phyloP scores from a whole-genome alignment of 2,113 vertebrate species.

The Zosterops pallidus region DNA sequence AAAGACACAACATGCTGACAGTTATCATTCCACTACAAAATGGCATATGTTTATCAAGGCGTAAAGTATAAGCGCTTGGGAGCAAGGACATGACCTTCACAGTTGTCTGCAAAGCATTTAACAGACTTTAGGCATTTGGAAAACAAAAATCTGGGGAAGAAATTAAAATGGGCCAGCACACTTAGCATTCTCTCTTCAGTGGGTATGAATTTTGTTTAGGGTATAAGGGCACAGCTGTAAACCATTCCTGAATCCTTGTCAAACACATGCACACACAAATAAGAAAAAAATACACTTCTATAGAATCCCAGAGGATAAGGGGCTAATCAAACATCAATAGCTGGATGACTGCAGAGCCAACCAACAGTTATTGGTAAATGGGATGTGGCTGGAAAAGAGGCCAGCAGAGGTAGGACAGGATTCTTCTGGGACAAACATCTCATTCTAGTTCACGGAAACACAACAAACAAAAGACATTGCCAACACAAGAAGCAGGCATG shows the following conservation, averaged over 20 bases:
- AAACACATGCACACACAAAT: background rate
- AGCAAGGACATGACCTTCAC: background rate
- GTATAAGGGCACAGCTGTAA: background rate
- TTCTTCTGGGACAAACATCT: too few relatives aligned
- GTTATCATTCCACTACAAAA: background rate
- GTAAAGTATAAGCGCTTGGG: background rate
- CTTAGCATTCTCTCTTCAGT: background rate
- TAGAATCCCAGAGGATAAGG: background rate
- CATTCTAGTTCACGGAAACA: background rate
- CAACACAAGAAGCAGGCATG: background rate
- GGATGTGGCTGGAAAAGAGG: background rate
- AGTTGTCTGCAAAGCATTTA: background rate
- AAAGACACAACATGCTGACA: background rate
- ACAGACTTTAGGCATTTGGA: background rate
- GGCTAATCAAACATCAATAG: background rate
- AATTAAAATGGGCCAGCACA: background rate
- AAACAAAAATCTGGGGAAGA: background rate
- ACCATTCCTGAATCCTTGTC: background rate
- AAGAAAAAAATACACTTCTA: background rate
- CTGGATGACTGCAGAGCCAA: background rate
- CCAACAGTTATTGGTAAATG: accelerated
- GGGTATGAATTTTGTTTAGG: background rate
- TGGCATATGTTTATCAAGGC: background rate
- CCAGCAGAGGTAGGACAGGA: background rate
- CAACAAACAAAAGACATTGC: background rate